These are phyloP conservation scores for Coptodon rendalli DNA, from an alignment of 2,113 vertebrate genomes.

Conservation along the genomic window DNA sequence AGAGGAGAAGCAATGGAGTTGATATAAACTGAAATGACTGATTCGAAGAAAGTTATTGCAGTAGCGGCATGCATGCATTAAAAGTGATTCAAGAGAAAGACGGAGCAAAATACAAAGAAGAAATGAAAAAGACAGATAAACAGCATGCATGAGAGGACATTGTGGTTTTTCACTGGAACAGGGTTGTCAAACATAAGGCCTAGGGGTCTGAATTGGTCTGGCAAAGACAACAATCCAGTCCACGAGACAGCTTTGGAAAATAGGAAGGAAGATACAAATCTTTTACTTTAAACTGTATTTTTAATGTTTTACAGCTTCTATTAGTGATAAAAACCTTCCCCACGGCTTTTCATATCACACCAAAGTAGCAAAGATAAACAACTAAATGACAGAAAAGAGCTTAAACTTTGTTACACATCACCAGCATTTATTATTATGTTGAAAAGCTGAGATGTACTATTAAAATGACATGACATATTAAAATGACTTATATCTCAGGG, in stretches of 20 bases:
- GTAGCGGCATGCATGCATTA: slow-evolving; percentile 44
- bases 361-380: background rate
- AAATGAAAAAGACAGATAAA: background rate
- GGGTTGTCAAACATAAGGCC: background rate
- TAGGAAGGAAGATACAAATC: background rate
- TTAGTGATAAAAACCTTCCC: background rate
- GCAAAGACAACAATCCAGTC: background rate
- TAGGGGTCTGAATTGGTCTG: background rate
- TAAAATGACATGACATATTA: accelerated
- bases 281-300: background rate
- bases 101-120: background rate
- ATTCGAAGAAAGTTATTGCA: slow-evolving; percentile 11
- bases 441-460: background rate
- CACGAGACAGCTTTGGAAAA: background rate
- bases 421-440: background rate
- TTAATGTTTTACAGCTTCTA: background rate
- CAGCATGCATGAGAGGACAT: slow-evolving; percentile 22
- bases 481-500: accelerated
- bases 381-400: background rate
- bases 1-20: background rate
- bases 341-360: background rate
- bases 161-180: background rate
- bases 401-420: background rate
- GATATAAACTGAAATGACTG: slow-evolving; percentile 15
- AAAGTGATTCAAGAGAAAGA: background rate